Base-by-base conservation (phyloP, 2,113 vertebrate genomes). In the Jacana jacana region DNA sequence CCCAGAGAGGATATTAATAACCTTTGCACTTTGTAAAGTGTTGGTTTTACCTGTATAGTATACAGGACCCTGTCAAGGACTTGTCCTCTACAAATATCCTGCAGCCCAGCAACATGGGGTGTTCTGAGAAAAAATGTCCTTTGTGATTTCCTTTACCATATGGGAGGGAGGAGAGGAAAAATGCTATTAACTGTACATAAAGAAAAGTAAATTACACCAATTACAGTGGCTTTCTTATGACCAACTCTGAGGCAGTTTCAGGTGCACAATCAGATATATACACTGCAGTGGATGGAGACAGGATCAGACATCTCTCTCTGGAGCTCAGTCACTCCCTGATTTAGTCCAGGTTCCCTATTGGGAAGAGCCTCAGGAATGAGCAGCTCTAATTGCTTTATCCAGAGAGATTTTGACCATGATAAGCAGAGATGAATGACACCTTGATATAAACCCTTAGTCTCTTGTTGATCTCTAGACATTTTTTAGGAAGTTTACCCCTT, bases 251-350 rank as follows among this genome's bases (percentile, higher is more conserved):
- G 13, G 40, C 48, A 39, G 54, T 27, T 71, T 64, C 70, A 84
- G 69, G 10, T 8, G 1, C 6, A 44, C 4, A 2, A 6, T 10
- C 1, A 5, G 39, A 42, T 69, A 27, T 15, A 39, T 28, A 13
- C n/a, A 15, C 18, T 70, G 71, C 70, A 65, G 71, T 4, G 11
- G 48, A 33, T 51, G 61, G 31, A 58, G 39, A 14, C 15, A 46
- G 13, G 3, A n/a, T 64, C 11, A 5, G 19, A 9, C 44, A 25
- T 33, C 30, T 42, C n/a, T 70, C 55, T 65, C n/a, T 10, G 1
- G 22, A 95, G 22, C 28, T 76, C 52, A 1, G 0, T 35, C 33
- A 48, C 14, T 33, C 66, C 31, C 44, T 64, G 42, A 73, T 63
- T 72, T 35, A 76, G 65, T 61, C 31, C 87, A 82, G 10, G 20